Evolutionary conservation across 2,888 invertebrate species (phyloP).

Genomic region (Stenodema calcarata): DNA sequence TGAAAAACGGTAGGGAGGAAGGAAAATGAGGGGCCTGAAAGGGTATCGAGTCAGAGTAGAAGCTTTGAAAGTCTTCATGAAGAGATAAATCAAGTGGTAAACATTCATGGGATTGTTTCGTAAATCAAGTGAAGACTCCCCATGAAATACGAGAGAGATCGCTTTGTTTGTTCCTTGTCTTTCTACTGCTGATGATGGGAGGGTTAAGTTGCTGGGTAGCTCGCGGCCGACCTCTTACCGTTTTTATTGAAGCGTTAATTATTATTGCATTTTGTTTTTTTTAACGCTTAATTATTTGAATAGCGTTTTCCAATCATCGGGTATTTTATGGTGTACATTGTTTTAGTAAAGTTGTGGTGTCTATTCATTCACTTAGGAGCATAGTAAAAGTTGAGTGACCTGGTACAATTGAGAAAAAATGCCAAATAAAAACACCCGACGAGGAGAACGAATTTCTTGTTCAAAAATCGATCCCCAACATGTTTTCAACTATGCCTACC

Average conservation of each 20-base stretch:
- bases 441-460: too few species aligned
- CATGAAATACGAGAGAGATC: slow-evolving; percentile 1
- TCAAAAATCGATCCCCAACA: too few species aligned
- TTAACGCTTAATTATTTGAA: too few species aligned
- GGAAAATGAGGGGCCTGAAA: not conserved
- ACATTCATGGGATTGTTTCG: slow-evolving; percentile 19
- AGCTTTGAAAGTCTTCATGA: slow-evolving; percentile 8
- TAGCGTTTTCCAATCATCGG: too few species aligned
- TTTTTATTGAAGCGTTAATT: not conserved
- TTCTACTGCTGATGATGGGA: not conserved
- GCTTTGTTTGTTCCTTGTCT: slow-evolving; percentile 15
- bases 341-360: too few species aligned
- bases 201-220: too few species aligned
- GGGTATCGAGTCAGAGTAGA: not conserved
- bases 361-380: too few species aligned
- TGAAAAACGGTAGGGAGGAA: not conserved
- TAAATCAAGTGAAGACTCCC: slow-evolving; percentile 5
- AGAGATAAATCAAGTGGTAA: slow-evolving; percentile 15
- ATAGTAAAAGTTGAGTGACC: too few species aligned
- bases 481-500: too few species aligned
- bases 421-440: too few species aligned
- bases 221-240: not conserved
- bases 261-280: not conserved
- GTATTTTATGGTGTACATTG: too few species aligned
- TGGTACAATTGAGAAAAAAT: too few species aligned